phyloP scores from a whole-genome alignment of 2,888 invertebrate species.

The Synergus gifuensis region DNA sequence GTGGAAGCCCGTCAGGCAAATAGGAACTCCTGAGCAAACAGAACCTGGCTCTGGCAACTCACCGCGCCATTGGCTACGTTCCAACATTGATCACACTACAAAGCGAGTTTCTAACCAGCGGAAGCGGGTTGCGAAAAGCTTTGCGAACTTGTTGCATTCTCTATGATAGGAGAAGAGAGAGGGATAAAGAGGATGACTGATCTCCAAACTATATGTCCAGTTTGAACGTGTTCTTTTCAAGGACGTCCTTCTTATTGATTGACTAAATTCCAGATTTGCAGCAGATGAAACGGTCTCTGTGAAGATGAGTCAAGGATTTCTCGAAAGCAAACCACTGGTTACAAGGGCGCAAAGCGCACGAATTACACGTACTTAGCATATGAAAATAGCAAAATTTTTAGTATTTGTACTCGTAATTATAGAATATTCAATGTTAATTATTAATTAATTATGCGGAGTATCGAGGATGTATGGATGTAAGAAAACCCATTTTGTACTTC shows the following conservation, averaged over 20 bases:
- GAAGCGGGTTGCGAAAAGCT: conserved; percentile 38
- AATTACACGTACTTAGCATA: neutral
- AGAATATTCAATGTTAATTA: neutral
- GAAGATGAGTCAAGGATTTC: conserved; percentile 25
- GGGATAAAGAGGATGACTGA: neutral
- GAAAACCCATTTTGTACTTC: neutral
- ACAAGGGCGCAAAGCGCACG: conserved; percentile 13
- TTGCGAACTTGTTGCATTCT: conserved; percentile 66
- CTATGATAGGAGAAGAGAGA: conserved; percentile 47
- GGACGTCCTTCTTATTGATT: conserved; percentile 14
- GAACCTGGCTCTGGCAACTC: conserved; percentile 51
- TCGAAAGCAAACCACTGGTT: neutral
- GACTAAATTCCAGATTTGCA: neutral
- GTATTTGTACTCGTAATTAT: too few relatives aligned
- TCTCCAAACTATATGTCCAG: neutral
- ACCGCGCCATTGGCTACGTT: conserved; percentile 63
- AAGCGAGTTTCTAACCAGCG: conserved; percentile 55
- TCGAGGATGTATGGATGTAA: neutral
- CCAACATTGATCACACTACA: conserved; percentile 62
- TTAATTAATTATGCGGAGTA: neutral
- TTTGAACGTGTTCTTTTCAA: conserved; percentile 14
- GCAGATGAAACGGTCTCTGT: conserved; percentile 1
- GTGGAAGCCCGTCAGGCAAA: conserved; percentile 42
- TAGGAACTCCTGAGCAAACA: conserved; percentile 53
- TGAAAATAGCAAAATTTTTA: neutral